A percentile compares a stretch with the other conserved stretches of the same genome.
Evolutionary conservation across 2,797 vertebrate species (phyloP).

Genomic region (Okamejei kenojei): DNA sequence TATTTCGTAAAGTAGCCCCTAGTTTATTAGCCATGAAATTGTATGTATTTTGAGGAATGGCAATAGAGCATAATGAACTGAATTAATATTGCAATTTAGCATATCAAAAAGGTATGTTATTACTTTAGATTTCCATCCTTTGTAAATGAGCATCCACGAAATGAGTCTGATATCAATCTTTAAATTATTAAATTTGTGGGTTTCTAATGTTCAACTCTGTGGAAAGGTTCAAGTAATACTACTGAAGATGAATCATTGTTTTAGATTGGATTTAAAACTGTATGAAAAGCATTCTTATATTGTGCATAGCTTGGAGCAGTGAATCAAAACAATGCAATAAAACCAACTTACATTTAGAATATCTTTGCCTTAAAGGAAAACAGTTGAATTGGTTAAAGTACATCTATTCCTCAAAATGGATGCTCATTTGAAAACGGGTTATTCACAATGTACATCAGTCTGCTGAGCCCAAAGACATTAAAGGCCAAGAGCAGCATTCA

Average conservation of each 20-base stretch:
- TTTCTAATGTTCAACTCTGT: neutral
- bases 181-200: neutral
- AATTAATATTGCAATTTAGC: conserved; percentile 15
- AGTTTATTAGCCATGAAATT: neutral
- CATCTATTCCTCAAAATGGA: neutral
- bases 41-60: neutral
- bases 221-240: neutral
- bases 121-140: neutral
- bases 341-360: neutral
- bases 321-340: neutral
- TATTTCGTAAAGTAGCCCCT: neutral
- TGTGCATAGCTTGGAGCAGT: neutral
- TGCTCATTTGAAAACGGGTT: neutral
- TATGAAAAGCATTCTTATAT: neutral
- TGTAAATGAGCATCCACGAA: neutral
- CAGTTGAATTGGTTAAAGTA: neutral
- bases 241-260: neutral
- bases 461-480: neutral
- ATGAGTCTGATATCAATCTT: neutral
- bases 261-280: neutral
- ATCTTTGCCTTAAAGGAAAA: neutral
- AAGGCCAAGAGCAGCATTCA: neutral
- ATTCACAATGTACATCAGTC: neutral
- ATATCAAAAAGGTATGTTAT: neutral
- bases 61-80: neutral